Conservation (phyloP, 1,140 invertebrate genomes). For the Pantala flavescens region DNA sequence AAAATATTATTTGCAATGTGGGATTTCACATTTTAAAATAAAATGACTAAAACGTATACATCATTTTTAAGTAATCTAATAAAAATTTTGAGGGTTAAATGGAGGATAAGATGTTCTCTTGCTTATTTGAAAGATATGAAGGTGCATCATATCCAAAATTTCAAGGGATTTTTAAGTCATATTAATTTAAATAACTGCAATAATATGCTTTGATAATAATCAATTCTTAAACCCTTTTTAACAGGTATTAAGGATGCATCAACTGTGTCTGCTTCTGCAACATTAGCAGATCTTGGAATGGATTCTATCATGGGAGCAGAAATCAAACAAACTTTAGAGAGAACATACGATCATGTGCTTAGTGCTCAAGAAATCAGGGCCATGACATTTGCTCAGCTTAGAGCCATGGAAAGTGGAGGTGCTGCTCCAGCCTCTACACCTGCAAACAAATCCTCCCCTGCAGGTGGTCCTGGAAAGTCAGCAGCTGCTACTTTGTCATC, state of each 20-base stretch:
- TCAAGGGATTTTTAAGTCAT: no score
- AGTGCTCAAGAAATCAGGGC: slow-evolving; percentile 78
- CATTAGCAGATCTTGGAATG: slow-evolving; percentile 86
- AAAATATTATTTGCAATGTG: no score
- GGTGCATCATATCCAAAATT: no score
- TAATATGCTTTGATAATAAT: background rate
- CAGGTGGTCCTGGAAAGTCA: background rate
- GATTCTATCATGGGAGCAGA: slow-evolving; percentile 97
- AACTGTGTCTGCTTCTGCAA: slow-evolving; percentile 58
- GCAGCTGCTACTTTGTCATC: background rate
- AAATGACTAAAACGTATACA: no score
- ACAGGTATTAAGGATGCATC: slow-evolving; percentile 63
- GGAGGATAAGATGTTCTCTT: no score
- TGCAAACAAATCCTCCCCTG: slow-evolving; percentile 6
- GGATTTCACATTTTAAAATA: no score
- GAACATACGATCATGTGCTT: slow-evolving; percentile 81
- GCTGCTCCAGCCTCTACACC: slow-evolving; percentile 29
- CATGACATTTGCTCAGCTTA: slow-evolving; percentile 63
- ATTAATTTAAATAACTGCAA: no score
- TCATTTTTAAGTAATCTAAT: no score
- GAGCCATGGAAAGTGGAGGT: slow-evolving; percentile 45
- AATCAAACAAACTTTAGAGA: slow-evolving; percentile 91
- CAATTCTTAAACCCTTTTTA: background rate
- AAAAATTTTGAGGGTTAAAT: no score
- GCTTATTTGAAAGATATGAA: no score